A percentile compares a stretch with the other conserved stretches of the same genome.
Conservation (phyloP, 2,797 vertebrate genomes). For the Chromis chromis region DNA sequence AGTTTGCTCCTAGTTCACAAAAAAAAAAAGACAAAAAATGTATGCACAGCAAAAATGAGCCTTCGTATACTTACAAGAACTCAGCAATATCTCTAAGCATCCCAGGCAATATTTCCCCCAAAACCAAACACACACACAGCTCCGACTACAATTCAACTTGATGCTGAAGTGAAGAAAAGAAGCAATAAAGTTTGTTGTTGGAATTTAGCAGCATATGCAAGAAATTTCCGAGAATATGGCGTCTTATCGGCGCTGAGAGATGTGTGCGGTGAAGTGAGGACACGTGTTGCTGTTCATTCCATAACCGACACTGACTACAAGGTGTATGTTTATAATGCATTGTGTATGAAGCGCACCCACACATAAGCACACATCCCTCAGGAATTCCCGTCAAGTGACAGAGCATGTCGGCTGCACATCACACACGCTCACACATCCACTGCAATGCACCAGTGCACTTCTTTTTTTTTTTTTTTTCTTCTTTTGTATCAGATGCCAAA, state of each 20-base stretch:
- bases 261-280: background rate
- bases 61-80: slow-evolving; percentile 46
- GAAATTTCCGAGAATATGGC: background rate
- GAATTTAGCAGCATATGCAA: slow-evolving; percentile 10
- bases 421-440: background rate
- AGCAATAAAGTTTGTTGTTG: slow-evolving; percentile 32
- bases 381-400: slow-evolving; percentile 24
- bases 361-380: background rate
- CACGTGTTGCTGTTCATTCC: background rate
- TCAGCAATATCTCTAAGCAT: slow-evolving; percentile 61
- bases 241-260: background rate
- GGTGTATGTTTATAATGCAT: slow-evolving; percentile 2
- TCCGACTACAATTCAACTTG: slow-evolving; percentile 23
- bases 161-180: slow-evolving; percentile 25
- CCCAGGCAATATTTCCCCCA: slow-evolving; percentile 16
- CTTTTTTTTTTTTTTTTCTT: too few species aligned
- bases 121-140: slow-evolving; percentile 16
- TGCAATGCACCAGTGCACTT: background rate
- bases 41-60: slow-evolving; percentile 64
- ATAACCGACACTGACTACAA: background rate
- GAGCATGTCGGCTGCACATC: background rate
- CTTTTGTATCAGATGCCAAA: slow-evolving; percentile 44
- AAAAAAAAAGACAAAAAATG: slow-evolving; percentile 37
- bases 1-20: too few species aligned
- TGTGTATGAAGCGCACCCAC: slow-evolving; percentile 2